phyloP scores from a whole-genome alignment of 2,888 invertebrate species.

The Philonicus albiceps region DNA sequence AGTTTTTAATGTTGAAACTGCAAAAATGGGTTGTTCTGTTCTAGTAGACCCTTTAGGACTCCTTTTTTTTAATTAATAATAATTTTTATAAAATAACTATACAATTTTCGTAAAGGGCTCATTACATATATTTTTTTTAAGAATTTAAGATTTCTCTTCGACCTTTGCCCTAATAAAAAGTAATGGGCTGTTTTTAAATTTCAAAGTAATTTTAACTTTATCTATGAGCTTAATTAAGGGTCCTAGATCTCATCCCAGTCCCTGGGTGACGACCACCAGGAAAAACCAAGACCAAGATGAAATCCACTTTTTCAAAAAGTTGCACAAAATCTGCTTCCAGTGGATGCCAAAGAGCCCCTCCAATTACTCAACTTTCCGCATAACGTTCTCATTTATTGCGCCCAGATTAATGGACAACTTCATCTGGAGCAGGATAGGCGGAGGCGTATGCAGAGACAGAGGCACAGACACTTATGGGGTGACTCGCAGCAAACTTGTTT shows the following conservation, averaged over 20 bases:
- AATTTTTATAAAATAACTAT: neutral
- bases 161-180: neutral
- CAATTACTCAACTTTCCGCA: slow-evolving; percentile 13
- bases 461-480: neutral
- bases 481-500: neutral
- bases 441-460: neutral
- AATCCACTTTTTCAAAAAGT: neutral
- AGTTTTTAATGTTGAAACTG: too few species aligned
- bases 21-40: too few species aligned
- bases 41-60: too few species aligned
- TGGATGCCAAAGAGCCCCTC: neutral
- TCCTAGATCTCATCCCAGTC: neutral
- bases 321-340: neutral
- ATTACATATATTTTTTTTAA: neutral
- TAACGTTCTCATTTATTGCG: neutral
- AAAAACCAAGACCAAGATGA: neutral
- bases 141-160: neutral
- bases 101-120: neutral
- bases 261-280: neutral
- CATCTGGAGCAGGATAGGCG: neutral
- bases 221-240: neutral
- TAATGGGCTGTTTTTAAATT: neutral
- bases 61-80: too few species aligned
- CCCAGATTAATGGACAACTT: slow-evolving; percentile 1
- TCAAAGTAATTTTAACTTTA: neutral